Conservation (phyloP, 2,113 vertebrate species). For the Loxodonta africana region DNA sequence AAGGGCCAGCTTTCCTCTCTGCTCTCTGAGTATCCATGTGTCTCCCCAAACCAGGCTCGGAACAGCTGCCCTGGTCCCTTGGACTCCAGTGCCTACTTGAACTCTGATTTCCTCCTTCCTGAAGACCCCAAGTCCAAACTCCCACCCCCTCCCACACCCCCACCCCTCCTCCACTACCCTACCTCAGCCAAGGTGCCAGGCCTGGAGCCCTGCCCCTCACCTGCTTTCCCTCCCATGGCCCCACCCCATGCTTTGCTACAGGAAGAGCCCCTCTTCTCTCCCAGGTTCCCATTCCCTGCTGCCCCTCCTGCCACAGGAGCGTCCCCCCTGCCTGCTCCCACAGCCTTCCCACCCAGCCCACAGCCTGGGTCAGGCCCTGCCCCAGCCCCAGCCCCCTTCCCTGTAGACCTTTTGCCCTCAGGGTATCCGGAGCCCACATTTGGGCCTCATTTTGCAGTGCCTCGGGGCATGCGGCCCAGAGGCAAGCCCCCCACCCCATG, state of each 20-base stretch:
- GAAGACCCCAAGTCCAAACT: constrained; percentile 82
- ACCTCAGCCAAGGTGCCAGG: background rate
- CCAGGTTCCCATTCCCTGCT: constrained; percentile 78
- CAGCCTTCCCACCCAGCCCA: constrained; percentile 82
- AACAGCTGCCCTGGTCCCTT: constrained; percentile 79
- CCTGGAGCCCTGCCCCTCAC: constrained; percentile 52
- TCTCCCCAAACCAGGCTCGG: constrained; percentile 75
- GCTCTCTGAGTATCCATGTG: background rate
- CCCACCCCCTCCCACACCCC: background rate
- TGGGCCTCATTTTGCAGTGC: constrained; percentile 75
- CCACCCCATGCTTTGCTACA: background rate
- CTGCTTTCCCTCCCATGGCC: constrained; percentile 49
- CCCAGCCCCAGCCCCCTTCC: constrained; percentile 71
- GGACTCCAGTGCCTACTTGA: constrained; percentile 79
- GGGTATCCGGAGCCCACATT: constrained; percentile 79
- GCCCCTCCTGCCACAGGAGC: background rate
- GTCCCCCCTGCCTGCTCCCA: constrained; percentile 65
- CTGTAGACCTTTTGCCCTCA: constrained; percentile 71
- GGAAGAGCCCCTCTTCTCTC: constrained; percentile 56
- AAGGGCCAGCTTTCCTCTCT: background rate
- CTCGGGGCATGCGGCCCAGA: constrained; percentile 51
- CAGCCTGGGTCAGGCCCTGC: constrained; percentile 70
- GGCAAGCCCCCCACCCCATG: constrained; percentile 46
- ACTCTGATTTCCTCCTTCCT: constrained; percentile 80
- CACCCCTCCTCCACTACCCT: constrained; percentile 42